A percentile compares a stretch with the other conserved stretches of the same genome.
phyloP scores from a whole-genome alignment of 1,140 invertebrate species.

The Drosophila parvula region DNA sequence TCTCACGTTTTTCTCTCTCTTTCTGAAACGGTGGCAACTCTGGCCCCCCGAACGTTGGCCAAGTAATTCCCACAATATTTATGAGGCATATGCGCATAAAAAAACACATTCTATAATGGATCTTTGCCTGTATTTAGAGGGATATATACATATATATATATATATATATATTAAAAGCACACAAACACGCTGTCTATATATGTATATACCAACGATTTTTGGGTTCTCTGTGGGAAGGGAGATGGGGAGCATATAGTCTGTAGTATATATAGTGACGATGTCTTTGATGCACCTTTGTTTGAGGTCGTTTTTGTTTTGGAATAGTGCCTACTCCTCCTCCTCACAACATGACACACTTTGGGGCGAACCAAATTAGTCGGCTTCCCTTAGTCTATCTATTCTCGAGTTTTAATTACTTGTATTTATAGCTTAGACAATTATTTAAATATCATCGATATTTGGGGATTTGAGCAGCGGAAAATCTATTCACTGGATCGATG shows the following conservation, averaged over 20 bases:
- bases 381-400: not conserved
- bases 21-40: constrained; percentile 54
- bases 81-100: constrained; percentile 77
- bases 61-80: constrained; percentile 79
- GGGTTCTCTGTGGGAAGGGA: not conserved
- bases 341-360: constrained; percentile 39
- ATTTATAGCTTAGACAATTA: not conserved
- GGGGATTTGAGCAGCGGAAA: constrained; percentile 8
- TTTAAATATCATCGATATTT: not conserved
- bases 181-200: constrained; percentile 15
- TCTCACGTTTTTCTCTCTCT: constrained; percentile 7
- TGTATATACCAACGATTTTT: constrained; percentile 25
- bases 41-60: constrained; percentile 54
- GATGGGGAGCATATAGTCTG: constrained; percentile 13
- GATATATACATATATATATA: constrained; percentile 15
- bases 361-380: not conserved
- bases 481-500: constrained; percentile 2
- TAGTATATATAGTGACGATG: constrained; percentile 45
- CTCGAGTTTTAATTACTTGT: not conserved
- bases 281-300: constrained; percentile 65
- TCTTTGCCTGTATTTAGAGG: constrained; percentile 38
- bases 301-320: constrained; percentile 69
- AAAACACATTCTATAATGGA: constrained; percentile 77
- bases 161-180: constrained; percentile 16
- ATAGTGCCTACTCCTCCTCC: constrained; percentile 1